Conservation (phyloP, 37 sponge, comb jelly and placozoan species). For the Beroe forskalii region DNA sequence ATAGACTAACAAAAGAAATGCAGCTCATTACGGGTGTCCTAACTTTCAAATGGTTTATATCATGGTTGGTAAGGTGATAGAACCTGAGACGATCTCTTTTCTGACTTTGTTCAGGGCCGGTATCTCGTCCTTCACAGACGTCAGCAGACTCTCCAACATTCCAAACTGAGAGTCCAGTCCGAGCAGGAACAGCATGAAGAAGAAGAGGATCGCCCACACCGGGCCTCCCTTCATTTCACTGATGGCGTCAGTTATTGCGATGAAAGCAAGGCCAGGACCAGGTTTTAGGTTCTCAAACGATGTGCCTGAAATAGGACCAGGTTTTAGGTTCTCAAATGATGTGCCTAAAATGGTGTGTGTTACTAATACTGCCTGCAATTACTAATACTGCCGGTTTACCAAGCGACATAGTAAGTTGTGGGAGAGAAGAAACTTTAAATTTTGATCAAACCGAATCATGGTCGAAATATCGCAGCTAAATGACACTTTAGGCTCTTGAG, state of each 20-base stretch:
- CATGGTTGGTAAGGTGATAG: too few species aligned
- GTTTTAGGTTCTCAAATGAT: slow-evolving; percentile 14
- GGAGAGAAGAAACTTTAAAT: too few species aligned
- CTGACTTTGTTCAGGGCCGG: slow-evolving; percentile 19
- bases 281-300: slow-evolving; percentile 40
- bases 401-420: too few species aligned
- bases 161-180: slow-evolving; percentile 83
- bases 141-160: slow-evolving; percentile 59
- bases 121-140: slow-evolving; percentile 56
- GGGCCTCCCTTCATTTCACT: slow-evolving; percentile 77
- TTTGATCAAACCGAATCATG: too few species aligned
- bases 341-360: too few species aligned
- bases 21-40: too few species aligned
- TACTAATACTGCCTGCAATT: too few species aligned
- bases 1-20: too few species aligned
- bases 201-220: slow-evolving; percentile 95
- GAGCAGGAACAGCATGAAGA: slow-evolving; percentile 89
- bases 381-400: too few species aligned
- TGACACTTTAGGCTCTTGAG: too few species aligned
- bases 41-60: too few species aligned
- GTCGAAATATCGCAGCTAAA: too few species aligned
- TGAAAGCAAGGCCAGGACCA: slow-evolving; percentile 96
- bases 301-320: slow-evolving; percentile 76
- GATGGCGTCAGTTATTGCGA: slow-evolving; percentile 85
- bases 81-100: slow-evolving; percentile 54